A percentile compares a stretch with the other conserved stretches of the same genome.
Conservation (phyloP, 2,888 invertebrate genomes). For the Marasmarcha lunaedactyla region DNA sequence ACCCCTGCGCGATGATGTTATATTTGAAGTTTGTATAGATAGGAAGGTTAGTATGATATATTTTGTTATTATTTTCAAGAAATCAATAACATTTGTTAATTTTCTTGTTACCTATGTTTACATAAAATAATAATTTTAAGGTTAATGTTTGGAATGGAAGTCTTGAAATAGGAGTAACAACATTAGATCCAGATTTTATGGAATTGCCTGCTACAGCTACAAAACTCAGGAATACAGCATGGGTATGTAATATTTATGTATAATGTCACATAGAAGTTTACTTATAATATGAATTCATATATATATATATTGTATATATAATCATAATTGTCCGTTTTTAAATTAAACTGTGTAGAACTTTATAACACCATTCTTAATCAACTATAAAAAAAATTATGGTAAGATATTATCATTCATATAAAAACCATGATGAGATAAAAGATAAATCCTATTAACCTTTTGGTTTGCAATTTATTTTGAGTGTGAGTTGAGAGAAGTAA, state of each 20-base stretch:
- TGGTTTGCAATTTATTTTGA: too few relatives aligned
- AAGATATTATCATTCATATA: too few relatives aligned
- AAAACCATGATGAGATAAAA: too few relatives aligned
- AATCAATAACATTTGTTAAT: background rate
- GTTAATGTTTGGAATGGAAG: conserved; percentile 94
- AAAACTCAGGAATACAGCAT: conserved; percentile 83
- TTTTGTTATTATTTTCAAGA: background rate
- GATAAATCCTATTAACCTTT: too few relatives aligned
- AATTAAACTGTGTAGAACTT: too few relatives aligned
- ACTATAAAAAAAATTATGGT: too few relatives aligned
- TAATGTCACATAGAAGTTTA: background rate
- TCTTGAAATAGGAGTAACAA: conserved; percentile 93
- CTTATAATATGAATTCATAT: background rate
- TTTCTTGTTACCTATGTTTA: background rate
- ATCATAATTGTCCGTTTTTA: background rate
- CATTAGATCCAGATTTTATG: conserved; percentile 86
- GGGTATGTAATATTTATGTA: conserved; percentile 62
- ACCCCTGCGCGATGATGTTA: conserved; percentile 81
- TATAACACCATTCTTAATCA: too few relatives aligned
- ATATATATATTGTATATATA: conserved; percentile 1
- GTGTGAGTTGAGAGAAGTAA: too few relatives aligned
- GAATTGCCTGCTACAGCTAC: conserved; percentile 90
- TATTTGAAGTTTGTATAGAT: conserved; percentile 90
- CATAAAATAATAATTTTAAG: conserved; percentile 42
- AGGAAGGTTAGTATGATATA: conserved; percentile 77